These are phyloP conservation scores for Brevipalpus yothersi DNA, from an alignment of 1,140 invertebrate genomes.

Conservation along the genomic window DNA sequence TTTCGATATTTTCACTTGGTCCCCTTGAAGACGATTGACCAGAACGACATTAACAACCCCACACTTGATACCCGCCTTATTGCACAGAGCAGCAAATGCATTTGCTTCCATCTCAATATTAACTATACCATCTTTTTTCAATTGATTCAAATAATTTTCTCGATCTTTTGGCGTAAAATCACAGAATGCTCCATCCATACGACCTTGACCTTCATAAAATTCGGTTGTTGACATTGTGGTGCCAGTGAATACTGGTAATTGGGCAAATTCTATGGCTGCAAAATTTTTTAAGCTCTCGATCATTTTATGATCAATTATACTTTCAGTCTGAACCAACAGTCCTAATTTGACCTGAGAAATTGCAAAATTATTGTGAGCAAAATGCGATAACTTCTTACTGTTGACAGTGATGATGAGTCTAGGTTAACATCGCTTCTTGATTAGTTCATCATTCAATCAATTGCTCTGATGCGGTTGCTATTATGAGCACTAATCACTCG, in stretches of 20 bases:
- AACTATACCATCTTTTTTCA: constrained; percentile 51
- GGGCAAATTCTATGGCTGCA: constrained; percentile 29
- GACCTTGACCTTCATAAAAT: constrained; percentile 81
- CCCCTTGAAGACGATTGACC: constrained; percentile 73
- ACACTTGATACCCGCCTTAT: constrained; percentile 69
- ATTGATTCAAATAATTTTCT: constrained; percentile 50
- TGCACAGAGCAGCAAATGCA: constrained; percentile 72
- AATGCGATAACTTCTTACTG: neutral
- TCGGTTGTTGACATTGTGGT: constrained; percentile 89
- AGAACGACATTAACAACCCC: constrained; percentile 79
- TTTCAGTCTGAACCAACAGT: constrained; percentile 48
- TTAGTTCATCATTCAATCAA: too few relatives aligned
- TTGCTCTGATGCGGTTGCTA: too few relatives aligned
- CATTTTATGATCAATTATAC: constrained; percentile 52
- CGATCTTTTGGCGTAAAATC: constrained; percentile 73
- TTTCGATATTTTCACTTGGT: constrained; percentile 59
- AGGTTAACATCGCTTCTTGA: too few relatives aligned
- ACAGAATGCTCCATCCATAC: constrained; percentile 89
- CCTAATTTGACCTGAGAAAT: constrained; percentile 39
- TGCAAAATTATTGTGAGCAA: constrained; percentile 25
- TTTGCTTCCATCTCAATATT: constrained; percentile 97
- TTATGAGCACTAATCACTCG: too few relatives aligned
- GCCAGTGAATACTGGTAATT: constrained; percentile 40
- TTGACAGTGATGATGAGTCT: too few relatives aligned
- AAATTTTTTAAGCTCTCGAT: constrained; percentile 28